Percentiles rank a stretch among this genome's conserved stretches.
Conservation (phyloP, 2,113 vertebrate genomes). For the Condylura cristata region DNA sequence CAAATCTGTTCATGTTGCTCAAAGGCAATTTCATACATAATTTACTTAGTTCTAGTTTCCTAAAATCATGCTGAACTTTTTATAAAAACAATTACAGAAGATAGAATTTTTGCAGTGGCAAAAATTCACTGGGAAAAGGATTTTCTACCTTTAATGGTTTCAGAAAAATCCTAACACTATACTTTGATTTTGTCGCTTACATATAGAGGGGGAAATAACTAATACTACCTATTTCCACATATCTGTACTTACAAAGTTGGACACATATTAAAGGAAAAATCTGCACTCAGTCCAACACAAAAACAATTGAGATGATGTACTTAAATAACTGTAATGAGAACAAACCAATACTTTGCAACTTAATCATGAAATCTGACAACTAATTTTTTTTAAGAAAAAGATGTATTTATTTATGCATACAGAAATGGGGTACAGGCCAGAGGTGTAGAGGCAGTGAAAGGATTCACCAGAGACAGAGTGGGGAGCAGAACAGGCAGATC, state of each 20-base stretch:
- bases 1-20: neutral
- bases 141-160: neutral
- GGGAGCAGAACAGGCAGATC: no score
- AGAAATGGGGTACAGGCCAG: no score
- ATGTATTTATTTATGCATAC: no score
- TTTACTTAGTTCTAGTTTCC: neutral
- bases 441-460: no score
- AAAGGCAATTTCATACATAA: neutral
- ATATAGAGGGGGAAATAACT: neutral
- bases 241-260: neutral
- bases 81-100: constrained; percentile 13
- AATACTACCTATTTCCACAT: neutral
- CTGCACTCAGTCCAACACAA: neutral
- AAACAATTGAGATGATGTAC: neutral
- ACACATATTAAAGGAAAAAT: neutral
- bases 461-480: no score
- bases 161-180: constrained; percentile 2
- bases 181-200: neutral
- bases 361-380: neutral
- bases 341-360: neutral
- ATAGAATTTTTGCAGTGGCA: no score
- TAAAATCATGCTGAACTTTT: neutral
- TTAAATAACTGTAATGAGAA: neutral
- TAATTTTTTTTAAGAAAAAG: no score
- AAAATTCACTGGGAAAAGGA: neutral